Percentiles rank a stretch among this genome's conserved stretches.
phyloP scores from a whole-genome alignment of 2,797 vertebrate species.

The Semotilus atromaculatus region DNA sequence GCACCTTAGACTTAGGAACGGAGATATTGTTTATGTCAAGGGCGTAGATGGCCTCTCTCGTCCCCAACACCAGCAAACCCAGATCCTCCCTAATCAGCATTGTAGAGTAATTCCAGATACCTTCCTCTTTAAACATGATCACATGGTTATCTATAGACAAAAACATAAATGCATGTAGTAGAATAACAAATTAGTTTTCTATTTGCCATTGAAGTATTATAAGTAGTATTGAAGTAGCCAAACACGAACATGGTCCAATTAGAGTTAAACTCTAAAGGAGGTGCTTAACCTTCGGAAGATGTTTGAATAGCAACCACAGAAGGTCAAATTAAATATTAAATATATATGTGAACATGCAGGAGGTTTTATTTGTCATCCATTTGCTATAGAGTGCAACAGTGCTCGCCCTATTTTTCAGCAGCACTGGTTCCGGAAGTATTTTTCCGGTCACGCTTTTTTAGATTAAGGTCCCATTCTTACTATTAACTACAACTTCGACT shows the following conservation, averaged over 20 bases:
- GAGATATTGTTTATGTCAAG: slow-evolving; percentile 77
- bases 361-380: not conserved
- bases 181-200: not conserved
- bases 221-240: no score
- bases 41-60: slow-evolving; percentile 78
- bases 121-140: slow-evolving; percentile 72
- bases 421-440: not conserved
- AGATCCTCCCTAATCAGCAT: slow-evolving; percentile 78
- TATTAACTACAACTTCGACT: no score
- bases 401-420: not conserved
- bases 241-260: not conserved
- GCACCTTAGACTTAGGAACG: slow-evolving; percentile 67
- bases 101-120: slow-evolving; percentile 76
- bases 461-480: no score
- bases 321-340: not conserved
- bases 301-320: not conserved
- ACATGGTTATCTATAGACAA: slow-evolving; percentile 63
- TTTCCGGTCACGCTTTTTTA: not conserved
- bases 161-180: not conserved
- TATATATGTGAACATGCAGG: not conserved
- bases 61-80: slow-evolving; percentile 76
- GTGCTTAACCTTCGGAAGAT: not conserved
- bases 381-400: not conserved
- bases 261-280: not conserved
- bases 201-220: not conserved